These are phyloP conservation scores for Ophion obscuratus DNA, from an alignment of 2,888 invertebrate species.

Conservation along the genomic window DNA sequence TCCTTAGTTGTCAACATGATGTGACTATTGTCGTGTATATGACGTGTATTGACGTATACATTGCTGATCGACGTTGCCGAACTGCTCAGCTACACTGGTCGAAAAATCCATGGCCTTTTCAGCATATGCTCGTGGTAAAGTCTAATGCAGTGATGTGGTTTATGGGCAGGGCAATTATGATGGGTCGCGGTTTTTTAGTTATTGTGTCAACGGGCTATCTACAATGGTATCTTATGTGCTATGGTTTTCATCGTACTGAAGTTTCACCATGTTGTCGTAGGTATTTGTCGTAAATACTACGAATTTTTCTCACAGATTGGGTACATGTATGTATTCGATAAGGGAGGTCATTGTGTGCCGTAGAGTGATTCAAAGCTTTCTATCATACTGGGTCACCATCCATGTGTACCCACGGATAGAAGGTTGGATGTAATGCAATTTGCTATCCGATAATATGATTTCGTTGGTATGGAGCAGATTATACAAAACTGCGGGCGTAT, in stretches of 20 bases:
- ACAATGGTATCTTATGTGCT: too few species aligned
- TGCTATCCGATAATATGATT: conserved; percentile 25
- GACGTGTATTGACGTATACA: too few species aligned
- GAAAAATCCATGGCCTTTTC: not conserved
- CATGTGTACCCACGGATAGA: not conserved
- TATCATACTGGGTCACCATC: not conserved
- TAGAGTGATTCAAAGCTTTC: not conserved
- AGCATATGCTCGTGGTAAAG: not conserved
- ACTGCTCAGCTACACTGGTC: too few species aligned
- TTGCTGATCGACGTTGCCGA: too few species aligned
- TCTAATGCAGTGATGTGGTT: too few species aligned
- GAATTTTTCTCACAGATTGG: not conserved
- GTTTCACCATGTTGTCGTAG: not conserved
- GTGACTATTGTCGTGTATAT: too few species aligned
- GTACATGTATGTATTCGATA: not conserved
- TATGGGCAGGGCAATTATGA: too few species aligned
- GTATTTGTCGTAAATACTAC: not conserved
- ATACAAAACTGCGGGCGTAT: not conserved
- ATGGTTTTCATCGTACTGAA: too few species aligned
- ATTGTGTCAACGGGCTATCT: too few species aligned
- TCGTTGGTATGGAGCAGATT: not conserved
- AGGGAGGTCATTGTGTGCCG: not conserved
- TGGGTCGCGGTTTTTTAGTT: too few species aligned
- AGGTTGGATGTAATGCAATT: conserved; percentile 15
- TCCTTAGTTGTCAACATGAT: too few species aligned